Base-by-base conservation (phyloP, 2,888 invertebrate genomes). In the Amphiduros pacificus region DNA sequence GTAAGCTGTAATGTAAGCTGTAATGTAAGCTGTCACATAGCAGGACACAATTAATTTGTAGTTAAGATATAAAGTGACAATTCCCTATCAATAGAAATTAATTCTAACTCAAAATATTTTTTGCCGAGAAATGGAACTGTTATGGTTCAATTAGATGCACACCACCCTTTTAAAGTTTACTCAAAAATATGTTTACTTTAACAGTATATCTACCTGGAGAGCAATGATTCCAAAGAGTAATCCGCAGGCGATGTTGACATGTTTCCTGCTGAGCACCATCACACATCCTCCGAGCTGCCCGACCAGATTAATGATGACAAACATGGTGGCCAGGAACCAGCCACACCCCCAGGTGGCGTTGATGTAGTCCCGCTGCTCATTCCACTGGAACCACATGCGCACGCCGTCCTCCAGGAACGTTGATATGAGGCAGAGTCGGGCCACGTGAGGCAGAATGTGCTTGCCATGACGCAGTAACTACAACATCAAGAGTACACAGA, bases 371-470 rank as follows among this genome's bases (percentile, higher is more conserved):
- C 94, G 87, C 83, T 97, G 97, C 79, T 98, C 96, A 59, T 89
- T 89, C 97, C 97, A 98, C 83, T 99, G 99, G 78, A 94, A 91
- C 91, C 95, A 99, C 99, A 99, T 99, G 65, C 99, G 89, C 64
- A 99, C 87, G 1, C 99, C 99, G 87, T 99, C 99, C 85, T 99
- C 99, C 67, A 99, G 87, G 86, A 99, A 99, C 74, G 99, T 99
- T 74, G 96, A 94, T 80, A 99, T 95, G 64, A 99, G 88, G 83
- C 97, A 99, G 65, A 99, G 85, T 68, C 99, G 89, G 17, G 98
- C 98, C 73, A 96, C 88, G 71, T 96, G 96, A 28, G 99, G 99
- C 73, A 99, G 86, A 69, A 98, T 87, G 68, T 84, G 83, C 84
- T 96, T 96, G 73, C 93, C 90, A 85, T 92, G 91, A 73, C 96